These are phyloP conservation scores for Lanius ludovicianus DNA, from an alignment of 2,113 vertebrate species.

Conservation along the genomic window DNA sequence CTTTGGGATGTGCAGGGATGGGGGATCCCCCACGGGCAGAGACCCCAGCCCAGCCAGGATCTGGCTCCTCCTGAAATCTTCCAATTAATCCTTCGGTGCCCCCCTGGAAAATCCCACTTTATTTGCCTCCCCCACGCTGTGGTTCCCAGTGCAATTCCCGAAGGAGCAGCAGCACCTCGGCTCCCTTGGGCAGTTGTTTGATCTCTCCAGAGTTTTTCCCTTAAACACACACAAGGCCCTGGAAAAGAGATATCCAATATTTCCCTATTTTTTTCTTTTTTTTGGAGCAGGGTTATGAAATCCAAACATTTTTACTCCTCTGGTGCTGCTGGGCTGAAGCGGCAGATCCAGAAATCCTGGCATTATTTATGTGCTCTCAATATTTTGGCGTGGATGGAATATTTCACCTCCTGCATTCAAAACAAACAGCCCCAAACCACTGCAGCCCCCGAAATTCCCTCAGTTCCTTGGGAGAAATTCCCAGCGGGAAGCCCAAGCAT, in stretches of 20 bases:
- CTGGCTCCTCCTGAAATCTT: neutral
- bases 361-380: neutral
- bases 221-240: neutral
- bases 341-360: neutral
- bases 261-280: neutral
- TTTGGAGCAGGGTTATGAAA: neutral
- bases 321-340: neutral
- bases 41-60: neutral
- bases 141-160: neutral
- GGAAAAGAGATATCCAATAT: neutral
- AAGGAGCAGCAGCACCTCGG: neutral
- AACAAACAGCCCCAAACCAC: neutral
- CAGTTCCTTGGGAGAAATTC: neutral
- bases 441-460: neutral
- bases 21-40: rapidly evolving
- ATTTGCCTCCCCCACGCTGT: rapidly evolving
- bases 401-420: neutral
- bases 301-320: neutral
- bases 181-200: neutral
- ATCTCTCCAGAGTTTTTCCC: neutral
- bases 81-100: neutral
- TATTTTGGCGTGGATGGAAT: neutral
- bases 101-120: neutral
- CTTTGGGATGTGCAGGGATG: neutral
- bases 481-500: neutral